Evolutionary conservation across 2,888 invertebrate species (phyloP).

Genomic region (Notodonta dromedarius): DNA sequence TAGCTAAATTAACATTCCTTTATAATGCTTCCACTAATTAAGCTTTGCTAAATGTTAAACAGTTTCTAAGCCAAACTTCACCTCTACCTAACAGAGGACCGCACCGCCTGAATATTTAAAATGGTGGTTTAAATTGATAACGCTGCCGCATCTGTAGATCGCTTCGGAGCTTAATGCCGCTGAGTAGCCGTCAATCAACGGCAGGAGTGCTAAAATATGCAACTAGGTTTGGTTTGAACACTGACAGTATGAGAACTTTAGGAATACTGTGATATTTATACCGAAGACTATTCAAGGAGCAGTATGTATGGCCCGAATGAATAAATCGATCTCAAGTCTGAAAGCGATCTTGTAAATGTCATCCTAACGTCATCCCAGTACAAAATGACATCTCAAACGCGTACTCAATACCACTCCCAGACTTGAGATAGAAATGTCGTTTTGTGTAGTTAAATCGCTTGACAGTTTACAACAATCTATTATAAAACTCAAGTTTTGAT

Average conservation of each 20-base stretch:
- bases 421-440: no score
- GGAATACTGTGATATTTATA: background rate
- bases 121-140: constrained; percentile 27
- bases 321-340: no score
- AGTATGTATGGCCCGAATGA: no score
- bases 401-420: no score
- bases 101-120: constrained; percentile 31
- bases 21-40: background rate
- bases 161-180: constrained; percentile 17
- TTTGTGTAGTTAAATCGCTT: no score
- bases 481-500: no score
- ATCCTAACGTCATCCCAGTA: no score
- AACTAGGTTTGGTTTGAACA: constrained; percentile 17
- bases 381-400: no score
- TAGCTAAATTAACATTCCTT: background rate
- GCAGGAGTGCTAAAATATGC: constrained; percentile 29
- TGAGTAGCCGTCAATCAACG: constrained; percentile 19
- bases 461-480: no score
- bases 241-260: background rate
- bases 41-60: background rate
- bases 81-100: constrained; percentile 11
- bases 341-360: no score
- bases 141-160: constrained; percentile 33
- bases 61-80: background rate
- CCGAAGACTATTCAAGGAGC: no score